Conservation (phyloP, 1,140 invertebrate genomes). For the Orchesella cincta region DNA sequence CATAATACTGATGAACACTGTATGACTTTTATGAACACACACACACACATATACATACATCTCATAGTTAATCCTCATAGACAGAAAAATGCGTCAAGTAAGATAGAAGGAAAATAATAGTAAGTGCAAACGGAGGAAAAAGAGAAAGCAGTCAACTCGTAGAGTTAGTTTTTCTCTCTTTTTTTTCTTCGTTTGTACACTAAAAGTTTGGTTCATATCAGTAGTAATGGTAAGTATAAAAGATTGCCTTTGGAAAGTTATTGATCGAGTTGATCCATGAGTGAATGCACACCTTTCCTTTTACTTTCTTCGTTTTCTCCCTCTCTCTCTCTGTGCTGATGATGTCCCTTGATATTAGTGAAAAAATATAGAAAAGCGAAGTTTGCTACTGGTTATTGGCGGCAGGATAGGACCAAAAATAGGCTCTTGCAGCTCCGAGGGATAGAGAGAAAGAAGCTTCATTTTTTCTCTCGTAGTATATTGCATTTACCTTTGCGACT, state of each 20-base stretch:
- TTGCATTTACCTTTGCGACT: conserved; percentile 13
- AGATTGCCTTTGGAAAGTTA: conserved; percentile 14
- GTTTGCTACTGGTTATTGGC: background rate
- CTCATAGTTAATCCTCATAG: conserved; percentile 16
- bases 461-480: background rate
- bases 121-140: background rate
- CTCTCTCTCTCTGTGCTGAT: background rate
- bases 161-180: background rate
- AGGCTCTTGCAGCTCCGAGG: background rate
- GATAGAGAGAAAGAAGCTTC: background rate
- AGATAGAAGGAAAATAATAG: conserved; percentile 1
- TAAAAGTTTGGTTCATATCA: background rate
- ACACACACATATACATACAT: too few species aligned
- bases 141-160: background rate
- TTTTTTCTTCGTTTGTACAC: background rate
- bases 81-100: conserved; percentile 16
- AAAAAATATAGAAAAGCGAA: conserved; percentile 11
- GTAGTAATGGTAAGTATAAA: conserved; percentile 8
- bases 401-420: background rate
- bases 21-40: too few species aligned
- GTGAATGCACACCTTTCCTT: conserved; percentile 3
- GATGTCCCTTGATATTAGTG: conserved; percentile 18
- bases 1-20: too few species aligned
- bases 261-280: conserved; percentile 18
- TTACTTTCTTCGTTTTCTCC: background rate